A percentile compares a stretch with the other conserved stretches of the same genome.
phyloP scores from a whole-genome alignment of 1,140 invertebrate genomes.

The Teleopsis dalmanni region DNA sequence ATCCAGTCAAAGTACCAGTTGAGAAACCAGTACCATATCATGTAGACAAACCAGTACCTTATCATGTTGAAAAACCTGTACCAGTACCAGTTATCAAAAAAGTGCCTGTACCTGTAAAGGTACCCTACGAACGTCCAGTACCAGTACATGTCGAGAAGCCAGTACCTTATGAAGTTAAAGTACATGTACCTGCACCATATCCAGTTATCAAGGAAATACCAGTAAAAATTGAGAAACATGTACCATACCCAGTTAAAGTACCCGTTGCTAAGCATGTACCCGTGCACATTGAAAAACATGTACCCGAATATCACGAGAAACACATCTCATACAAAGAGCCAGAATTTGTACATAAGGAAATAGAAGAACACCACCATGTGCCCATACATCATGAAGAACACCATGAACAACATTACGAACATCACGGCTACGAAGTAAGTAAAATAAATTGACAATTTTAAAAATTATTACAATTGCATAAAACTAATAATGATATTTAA shows the following conservation, averaged over 20 bases:
- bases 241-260: conserved; percentile 52
- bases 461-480: too few species aligned
- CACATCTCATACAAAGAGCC: conserved; percentile 40
- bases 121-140: conserved; percentile 52
- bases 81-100: conserved; percentile 53
- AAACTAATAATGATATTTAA: too few species aligned
- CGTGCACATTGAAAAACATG: conserved; percentile 44
- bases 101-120: conserved; percentile 49
- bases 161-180: conserved; percentile 52
- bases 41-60: conserved; percentile 56
- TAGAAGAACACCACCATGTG: conserved; percentile 11
- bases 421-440: too few species aligned
- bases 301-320: conserved; percentile 40
- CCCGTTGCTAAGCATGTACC: conserved; percentile 48
- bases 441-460: too few species aligned
- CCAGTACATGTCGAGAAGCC: conserved; percentile 53
- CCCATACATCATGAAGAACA: conserved; percentile 13
- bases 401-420: conserved; percentile 9
- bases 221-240: conserved; percentile 50
- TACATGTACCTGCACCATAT: conserved; percentile 51
- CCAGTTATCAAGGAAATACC: conserved; percentile 47
- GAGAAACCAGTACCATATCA: conserved; percentile 59
- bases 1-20: conserved; percentile 61
- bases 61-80: conserved; percentile 56
- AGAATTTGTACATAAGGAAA: conserved; percentile 38